Evolutionary conservation across 2,888 invertebrate genomes (phyloP), one percentile per base, ranked within the genome.

Genomic region (Empis stercorea): DNA sequence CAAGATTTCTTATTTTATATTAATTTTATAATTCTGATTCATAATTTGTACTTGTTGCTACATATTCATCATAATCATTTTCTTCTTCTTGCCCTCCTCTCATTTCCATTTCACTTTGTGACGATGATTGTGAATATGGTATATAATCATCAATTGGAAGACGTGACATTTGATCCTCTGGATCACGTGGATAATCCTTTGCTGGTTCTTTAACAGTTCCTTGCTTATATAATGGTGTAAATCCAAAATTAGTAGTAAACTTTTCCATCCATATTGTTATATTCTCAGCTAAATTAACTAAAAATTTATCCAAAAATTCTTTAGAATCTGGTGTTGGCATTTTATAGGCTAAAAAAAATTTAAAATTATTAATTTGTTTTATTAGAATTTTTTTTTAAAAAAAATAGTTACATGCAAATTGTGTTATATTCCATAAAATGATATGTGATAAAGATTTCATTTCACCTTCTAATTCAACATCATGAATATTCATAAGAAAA

Each of bases 221-320:
- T 40, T 32, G 15, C 4, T 23, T 17, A 38, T 15, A 1, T 10
- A 44, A 36, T 32, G 40, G 23, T 4, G 38, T 10, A 37, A 66
- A 65, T 38, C 65, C 66, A 44, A 65, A 55, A 53, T 63, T 63
- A 10, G 61, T 59, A 39, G 63, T 60, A 40, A 66, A 65, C 48
- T 64, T 62, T 46, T 62, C 62, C 20, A 67, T 64, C 66, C 68
- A 67, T 47, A 62, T 59, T 4, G 68, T 62, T 27, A 67, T 47
- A 43, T 67, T 67, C 40, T 59, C 60, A 20, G 68, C 60, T 30
- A 67, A 52, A 34, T 60, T 59, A 44, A 58, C 59, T 36, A 63
- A 58, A 50, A 67, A 62, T 43, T 61, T 62, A 3, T 60, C 56
- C 20, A 63, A 50, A 3, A 42, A 27, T 10, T 42, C 30, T 15